Conservation (phyloP, 2,888 invertebrate genomes). For the Dioctria linearis region DNA sequence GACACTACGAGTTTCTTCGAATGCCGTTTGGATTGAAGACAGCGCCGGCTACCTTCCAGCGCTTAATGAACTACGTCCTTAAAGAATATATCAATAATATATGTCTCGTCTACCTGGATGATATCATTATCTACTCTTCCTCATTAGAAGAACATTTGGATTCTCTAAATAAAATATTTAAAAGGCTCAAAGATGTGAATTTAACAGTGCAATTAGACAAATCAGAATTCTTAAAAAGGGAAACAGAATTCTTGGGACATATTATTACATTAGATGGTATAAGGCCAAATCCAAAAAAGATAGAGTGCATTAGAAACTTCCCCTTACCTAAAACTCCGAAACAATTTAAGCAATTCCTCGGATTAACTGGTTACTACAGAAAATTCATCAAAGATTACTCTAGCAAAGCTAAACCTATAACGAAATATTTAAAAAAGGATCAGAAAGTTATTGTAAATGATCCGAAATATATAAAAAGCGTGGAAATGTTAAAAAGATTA, state of each 20-base stretch:
- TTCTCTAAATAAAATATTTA: not conserved
- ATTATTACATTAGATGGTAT: not conserved
- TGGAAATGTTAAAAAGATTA: constrained; percentile 35
- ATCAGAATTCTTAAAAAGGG: too few relatives aligned
- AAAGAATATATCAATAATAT: not conserved
- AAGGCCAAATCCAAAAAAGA: not conserved
- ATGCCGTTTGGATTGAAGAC: too few relatives aligned
- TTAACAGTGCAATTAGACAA: too few relatives aligned
- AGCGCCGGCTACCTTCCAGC: too few relatives aligned
- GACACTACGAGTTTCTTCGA: too few relatives aligned
- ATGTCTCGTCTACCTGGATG: not conserved
- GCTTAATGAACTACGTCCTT: not conserved
- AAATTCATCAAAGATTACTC: not conserved
- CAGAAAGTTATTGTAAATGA: not conserved
- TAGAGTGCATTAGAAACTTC: not conserved
- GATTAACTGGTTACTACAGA: not conserved
- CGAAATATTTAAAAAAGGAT: not conserved
- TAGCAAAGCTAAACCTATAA: not conserved
- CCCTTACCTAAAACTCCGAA: not conserved
- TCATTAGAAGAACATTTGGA: too few relatives aligned
- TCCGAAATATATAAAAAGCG: not conserved
- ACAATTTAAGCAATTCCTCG: too few relatives aligned
- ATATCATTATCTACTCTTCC: not conserved
- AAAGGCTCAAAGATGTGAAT: not conserved
- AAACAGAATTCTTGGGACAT: not conserved